Evolutionary conservation across 2,797 vertebrate genomes (phyloP), one percentile per base, ranked within the genome.

Genomic region (Megalops cyprinoides): DNA sequence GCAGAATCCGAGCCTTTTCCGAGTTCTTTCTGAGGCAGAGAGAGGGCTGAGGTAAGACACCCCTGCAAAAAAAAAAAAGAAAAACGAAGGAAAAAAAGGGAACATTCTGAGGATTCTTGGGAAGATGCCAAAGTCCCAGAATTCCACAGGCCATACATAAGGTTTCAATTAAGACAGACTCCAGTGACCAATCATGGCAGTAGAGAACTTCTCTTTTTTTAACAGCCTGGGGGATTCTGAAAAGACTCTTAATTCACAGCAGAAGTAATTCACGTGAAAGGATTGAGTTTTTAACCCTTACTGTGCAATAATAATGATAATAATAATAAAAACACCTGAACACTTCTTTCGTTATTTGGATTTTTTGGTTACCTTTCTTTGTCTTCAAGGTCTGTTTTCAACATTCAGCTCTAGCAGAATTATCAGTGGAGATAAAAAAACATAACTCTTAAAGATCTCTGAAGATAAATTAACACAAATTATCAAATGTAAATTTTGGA

Each of bases 71-170:
- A 92, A 90, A 89, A 82, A 76, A 79, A 79, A 62, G 77, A 82
- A 84, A 86, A 83, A 87, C 82, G 83, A 75, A 62, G 67, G 60
- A 83, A 76, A 81, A 91, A 90, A 53, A 75, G 84, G 90, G 92
- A 84, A 88, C 97, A 97, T 98, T 97, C 97, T 98, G 95, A 88
- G 84, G 95, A 97, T 98, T 97, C 95, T 95, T 98, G 97, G 97
- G 92, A 89, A 74, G 60, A 23, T 23, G 94, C 97, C 97, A 97
- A 94, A 96, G 90, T 96, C 96, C 97, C 97, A 96, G 96, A 97
- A 96, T 97, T 96, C 96, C 94, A 90, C 94, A 92, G 95, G 91
- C 93, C 89, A 91, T 94, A 97, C 97, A 98, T 96, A 96, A 95
- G 97, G 96, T 98, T 97, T 96, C 97, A 97, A 98, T 98, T 98